Base-by-base conservation (phyloP, 2,888 invertebrate species). In the Ashinkailepas kermadecensis region DNA sequence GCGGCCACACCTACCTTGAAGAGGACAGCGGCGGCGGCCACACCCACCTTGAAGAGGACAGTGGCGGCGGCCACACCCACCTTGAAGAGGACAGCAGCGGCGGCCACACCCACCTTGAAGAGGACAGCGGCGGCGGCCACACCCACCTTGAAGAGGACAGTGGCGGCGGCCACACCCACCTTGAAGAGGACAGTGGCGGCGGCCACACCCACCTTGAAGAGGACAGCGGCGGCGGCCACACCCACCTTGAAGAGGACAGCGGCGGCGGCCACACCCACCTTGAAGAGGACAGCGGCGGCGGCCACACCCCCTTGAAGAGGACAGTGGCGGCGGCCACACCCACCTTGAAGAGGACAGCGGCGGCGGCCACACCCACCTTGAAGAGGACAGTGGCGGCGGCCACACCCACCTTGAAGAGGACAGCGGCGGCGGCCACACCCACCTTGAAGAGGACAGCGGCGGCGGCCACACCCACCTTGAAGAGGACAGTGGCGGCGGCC, bases 171-270 rank as follows among this genome's bases (percentile, higher is more conserved):
- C 84, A 87, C 87, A 86, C 64, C 80, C 74, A 85, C 86, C 81
- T 86, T 83, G 85, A 89, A 88, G 6, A 90, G 85, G 4, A 88
- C 88, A 67, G 88, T 87, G 11, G 90, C 87, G 0, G 90, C 87
- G 0, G 90, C 90, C 62, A 90, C 39, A 39, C 39, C 39, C 39
- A 39, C 39, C 39, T 39, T 39, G 39, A 18, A 62, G 15, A 13
- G 62, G 62, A 18, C 62, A 62, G 18, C 15, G 13, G 6, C 62
- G 6, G 13, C 15, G 18, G 62, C 7, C 15, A 18, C 18, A 62
- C 62, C 62, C 62, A 62, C 62, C 62, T 25, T 39, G 39, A 39
- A 39, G 39, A 39, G 39, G 39, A 39, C 39, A 4, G 39, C 39
- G 4, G 4, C 39, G 2, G 2, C 39, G 39, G 39, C 39, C n/a